Percentiles rank a stretch among this genome's conserved stretches.
Conservation (phyloP, 2,888 invertebrate species). For the Troides aeacus region DNA sequence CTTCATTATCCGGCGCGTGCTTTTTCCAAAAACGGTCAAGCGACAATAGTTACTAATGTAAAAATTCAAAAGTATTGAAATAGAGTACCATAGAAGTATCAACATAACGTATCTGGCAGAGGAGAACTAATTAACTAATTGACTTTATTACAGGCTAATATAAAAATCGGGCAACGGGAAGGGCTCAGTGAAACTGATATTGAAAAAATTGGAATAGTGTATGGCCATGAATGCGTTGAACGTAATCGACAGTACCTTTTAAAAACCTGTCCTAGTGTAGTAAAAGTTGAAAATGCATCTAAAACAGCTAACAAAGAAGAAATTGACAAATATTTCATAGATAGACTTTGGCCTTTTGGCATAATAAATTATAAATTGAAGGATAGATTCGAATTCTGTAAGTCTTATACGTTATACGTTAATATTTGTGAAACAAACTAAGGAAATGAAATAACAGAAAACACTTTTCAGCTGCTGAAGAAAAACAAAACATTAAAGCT, state of each 20-base stretch:
- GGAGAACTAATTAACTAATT: too few relatives aligned
- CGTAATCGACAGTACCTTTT: constrained; percentile 61
- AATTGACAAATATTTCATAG: constrained; percentile 54
- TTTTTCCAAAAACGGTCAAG: constrained; percentile 85
- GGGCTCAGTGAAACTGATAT: constrained; percentile 62
- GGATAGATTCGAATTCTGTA: constrained; percentile 61
- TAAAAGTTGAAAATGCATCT: constrained; percentile 37
- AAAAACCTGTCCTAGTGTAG: constrained; percentile 64
- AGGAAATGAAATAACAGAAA: background rate
- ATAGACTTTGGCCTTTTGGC: constrained; percentile 62
- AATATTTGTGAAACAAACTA: constrained; percentile 1
- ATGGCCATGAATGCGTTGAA: constrained; percentile 56
- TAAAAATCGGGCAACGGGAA: constrained; percentile 65
- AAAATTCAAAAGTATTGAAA: background rate
- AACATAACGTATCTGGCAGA: too few relatives aligned
- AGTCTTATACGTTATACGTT: constrained; percentile 38
- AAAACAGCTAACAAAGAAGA: constrained; percentile 38
- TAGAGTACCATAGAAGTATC: too few relatives aligned
- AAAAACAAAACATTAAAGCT: constrained; percentile 61
- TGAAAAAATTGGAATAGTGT: constrained; percentile 59
- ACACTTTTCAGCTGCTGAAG: constrained; percentile 56
- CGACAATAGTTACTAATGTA: constrained; percentile 84
- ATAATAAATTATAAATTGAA: constrained; percentile 56
- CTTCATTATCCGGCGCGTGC: constrained; percentile 89
- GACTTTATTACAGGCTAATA: constrained; percentile 31